Evolutionary conservation across 2,797 vertebrate genomes (phyloP), one percentile per base, ranked within the genome.

Genomic region (Acanthurus lineatus): DNA sequence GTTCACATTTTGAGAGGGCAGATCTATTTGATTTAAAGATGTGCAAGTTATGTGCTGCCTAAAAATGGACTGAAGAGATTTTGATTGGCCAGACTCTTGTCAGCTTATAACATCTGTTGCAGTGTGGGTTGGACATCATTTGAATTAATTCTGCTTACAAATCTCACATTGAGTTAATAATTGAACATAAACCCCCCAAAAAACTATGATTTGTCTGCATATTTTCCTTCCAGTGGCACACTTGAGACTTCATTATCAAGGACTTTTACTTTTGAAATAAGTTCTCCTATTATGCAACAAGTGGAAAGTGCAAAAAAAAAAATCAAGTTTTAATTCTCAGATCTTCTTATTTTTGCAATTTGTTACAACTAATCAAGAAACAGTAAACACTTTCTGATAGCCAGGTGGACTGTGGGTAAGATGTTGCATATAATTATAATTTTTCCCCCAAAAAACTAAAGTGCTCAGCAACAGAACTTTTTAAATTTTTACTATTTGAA

Each of bases 191-290:
- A 28, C 51, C 8, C 8, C 38, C 12, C 56, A 35, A 22, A 22
- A 48, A 77, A 68, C 61, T n/a, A 61, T 32, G 19, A 32, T 15
- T 40, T 19, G 3, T 64, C 12, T 19, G 42, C 10, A 19, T 68
- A 44, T 42, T 56, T 3, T 48, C n/a, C 40, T 59, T 62, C 20
- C 11, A 3, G 16, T 44, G 14, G 15, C 10, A 40, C 14, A 28
- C 10, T 60, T 9, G 7, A 16, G 16, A 17, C 77, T 32, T 5
- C 10, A 51, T 15, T 32, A 35, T 35, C 32, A 7, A 22, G 5
- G 17, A 12, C 0, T 64, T 59, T 49, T 51, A 63, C 9, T 22
- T 42, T 35, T 35, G 32, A 38, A 40, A 56, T 11, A 5, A 22
- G n/a, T 52, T 20, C 10, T 52, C 51, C 15, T 15, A 47, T 14